Percentiles rank a stretch among this genome's conserved stretches.
phyloP scores from a whole-genome alignment of 2,797 vertebrate genomes.

The Nyctibius grandis region DNA sequence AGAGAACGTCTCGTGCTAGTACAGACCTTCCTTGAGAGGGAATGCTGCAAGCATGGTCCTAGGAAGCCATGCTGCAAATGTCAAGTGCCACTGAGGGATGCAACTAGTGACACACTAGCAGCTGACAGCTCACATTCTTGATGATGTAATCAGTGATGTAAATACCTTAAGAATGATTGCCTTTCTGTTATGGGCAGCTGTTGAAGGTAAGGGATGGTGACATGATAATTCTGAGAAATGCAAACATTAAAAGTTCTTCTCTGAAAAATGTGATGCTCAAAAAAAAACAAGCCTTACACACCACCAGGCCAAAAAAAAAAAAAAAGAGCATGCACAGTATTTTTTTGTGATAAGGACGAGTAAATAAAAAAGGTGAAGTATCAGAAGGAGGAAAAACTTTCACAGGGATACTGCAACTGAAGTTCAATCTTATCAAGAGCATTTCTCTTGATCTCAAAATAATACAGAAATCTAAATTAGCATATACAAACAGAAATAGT shows the following conservation, averaged over 20 bases:
- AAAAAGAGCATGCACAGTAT: not conserved
- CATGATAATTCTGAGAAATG: not conserved
- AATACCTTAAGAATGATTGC: not conserved
- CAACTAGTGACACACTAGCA: not conserved
- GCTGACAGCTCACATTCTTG: not conserved
- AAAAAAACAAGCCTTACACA: not conserved
- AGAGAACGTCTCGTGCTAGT: rapidly evolving
- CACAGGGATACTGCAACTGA: not conserved
- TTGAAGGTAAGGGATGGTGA: not conserved
- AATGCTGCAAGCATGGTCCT: not conserved
- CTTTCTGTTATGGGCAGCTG: not conserved
- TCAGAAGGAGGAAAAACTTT: not conserved
- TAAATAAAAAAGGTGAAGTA: not conserved
- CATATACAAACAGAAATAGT: not conserved
- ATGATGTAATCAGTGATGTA: not conserved
- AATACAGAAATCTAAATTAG: not conserved
- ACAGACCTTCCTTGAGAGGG: not conserved
- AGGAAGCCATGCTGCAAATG: not conserved
- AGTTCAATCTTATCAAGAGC: not conserved
- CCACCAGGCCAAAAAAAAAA: not conserved
- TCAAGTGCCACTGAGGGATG: not conserved
- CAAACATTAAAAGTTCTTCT: not conserved
- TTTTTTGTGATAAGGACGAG: not conserved
- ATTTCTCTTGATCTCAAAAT: not conserved
- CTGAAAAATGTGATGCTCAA: not conserved